Base-by-base conservation (phyloP, 2,888 invertebrate species). In the Nasonia oneida region DNA sequence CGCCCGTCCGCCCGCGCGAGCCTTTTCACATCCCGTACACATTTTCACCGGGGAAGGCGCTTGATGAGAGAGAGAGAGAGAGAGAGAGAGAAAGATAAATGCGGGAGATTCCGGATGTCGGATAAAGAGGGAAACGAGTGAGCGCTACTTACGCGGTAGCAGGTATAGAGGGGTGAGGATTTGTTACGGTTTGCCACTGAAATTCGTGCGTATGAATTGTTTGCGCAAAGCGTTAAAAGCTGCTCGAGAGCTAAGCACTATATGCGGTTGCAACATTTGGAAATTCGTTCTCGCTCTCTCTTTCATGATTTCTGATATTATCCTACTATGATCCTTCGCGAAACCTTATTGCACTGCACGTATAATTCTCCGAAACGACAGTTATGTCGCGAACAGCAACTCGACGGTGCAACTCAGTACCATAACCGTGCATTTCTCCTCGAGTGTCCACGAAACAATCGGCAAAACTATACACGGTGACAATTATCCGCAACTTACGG, bases 151-250 rank as follows among this genome's bases (percentile, higher is more conserved):
- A 61, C 6, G n/a, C n/a, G 57, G 57, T n/a, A n/a, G n/a, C 4
- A 57, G 50, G 18, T 37, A 37, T 37, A 37, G 50, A 8, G 74
- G 37, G 47, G 53, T 53, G 83, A 47, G 47, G 64, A 79, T 39
- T 76, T 70, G 82, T 29, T 79, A 74, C 33, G 79, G 78, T 64
- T 83, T 50, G 57, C 74, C 73, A 29, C 73, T 50, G 79, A 50
- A 84, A 79, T 84, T 84, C 79, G 64, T 79, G 33, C 57, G 78
- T 50, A 33, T 29, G 53, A 84, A 80, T 84, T 80, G 80, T 84
- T 84, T 80, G 84, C 53, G 33, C 23, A 42, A 74, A 84, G 53
- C 53, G 50, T 61, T 84, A 29, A 75, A 84, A 84, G 84, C 77
- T 83, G 29, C 50, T 39, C 76, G 53, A 37, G 29, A 50, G 53